Conservation (phyloP, 2,888 invertebrate species). For the Xylocampa areola region DNA sequence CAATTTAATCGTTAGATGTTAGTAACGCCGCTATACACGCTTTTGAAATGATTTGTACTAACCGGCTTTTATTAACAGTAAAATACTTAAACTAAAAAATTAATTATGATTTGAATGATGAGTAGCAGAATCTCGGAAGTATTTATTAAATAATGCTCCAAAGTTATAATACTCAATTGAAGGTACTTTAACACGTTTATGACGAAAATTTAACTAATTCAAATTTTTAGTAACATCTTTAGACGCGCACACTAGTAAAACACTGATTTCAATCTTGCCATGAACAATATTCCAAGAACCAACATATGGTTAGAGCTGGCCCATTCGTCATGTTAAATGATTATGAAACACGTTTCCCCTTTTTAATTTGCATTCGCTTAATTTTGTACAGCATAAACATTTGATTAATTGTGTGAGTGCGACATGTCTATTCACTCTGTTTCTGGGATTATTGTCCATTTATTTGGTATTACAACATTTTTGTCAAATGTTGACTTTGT, state of each 20-base stretch:
- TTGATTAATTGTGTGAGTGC: conserved; percentile 73
- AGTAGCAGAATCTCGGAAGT: no score
- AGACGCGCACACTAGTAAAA: conserved; percentile 24
- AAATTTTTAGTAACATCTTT: conserved; percentile 20
- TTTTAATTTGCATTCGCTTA: conserved; percentile 67
- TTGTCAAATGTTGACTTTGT: conserved; percentile 34
- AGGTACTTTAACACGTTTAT: no score
- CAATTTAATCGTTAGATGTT: conserved; percentile 47
- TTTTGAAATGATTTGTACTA: conserved; percentile 34
- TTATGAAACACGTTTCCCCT: conserved; percentile 65
- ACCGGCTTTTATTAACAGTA: background rate
- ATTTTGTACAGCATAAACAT: conserved; percentile 65
- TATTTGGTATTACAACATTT: conserved; percentile 56
- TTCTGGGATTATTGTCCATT: conserved; percentile 66
- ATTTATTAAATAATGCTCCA: no score
- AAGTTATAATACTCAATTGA: no score
- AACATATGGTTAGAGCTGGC: conserved; percentile 41
- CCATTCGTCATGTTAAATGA: conserved; percentile 73
- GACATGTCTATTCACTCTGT: conserved; percentile 58
- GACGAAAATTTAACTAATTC: no score
- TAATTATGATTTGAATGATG: no score
- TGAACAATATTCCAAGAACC: conserved; percentile 35
- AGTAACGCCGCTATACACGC: conserved; percentile 30
- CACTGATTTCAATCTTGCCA: conserved; percentile 45
- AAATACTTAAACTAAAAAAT: background rate